Evolutionary conservation across 1,140 invertebrate species (phyloP), one percentile per base, ranked within the genome.

Genomic region (Drosophila mauritiana): DNA sequence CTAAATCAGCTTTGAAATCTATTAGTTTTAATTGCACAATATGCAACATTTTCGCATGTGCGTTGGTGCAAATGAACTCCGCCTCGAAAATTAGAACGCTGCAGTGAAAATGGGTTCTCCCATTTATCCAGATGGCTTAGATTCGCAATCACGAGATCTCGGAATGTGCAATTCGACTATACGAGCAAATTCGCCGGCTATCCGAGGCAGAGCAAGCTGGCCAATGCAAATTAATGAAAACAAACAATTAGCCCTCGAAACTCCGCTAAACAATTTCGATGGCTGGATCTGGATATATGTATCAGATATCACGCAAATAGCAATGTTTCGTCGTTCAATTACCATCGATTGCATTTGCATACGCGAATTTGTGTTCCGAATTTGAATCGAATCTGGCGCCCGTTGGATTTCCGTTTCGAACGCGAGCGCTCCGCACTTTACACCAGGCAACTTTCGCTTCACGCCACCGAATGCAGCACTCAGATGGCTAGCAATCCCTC

Each of bases 301-400:
- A 39, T 61, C 46, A 27, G 13, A n/a, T 46, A 13, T 25, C 59
- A 63, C 45, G 34, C 11, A 64, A 49, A 39, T 40, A 64, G 43
- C 3, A 31, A 31, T 8, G 61, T 27, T 37, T 55, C 43, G 64
- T 27, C 37, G 48, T 51, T 36, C 12, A 40, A 65, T 65, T 65
- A 67, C 64, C 61, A 68, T 46, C 56, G 42, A 65, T 65, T 65
- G 43, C 34, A 43, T 52, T 52, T 52, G 64, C 64, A 67, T 27
- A 53, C 39, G 46, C 59, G 64, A 68, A 65, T 34, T 64, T n/a
- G 27, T 17, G 43, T 52, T 31, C 43, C 17, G 4, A 34, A 36
- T 12, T 20, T 8, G 15, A 36, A 51, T 68, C 13, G 36, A 62
- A 13, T 37, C 59, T 27, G 20, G 64, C 46, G 64, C 36, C 59